These are phyloP conservation scores for Agonum fuliginosum DNA, from an alignment of 2,888 invertebrate genomes.

Conservation along the genomic window DNA sequence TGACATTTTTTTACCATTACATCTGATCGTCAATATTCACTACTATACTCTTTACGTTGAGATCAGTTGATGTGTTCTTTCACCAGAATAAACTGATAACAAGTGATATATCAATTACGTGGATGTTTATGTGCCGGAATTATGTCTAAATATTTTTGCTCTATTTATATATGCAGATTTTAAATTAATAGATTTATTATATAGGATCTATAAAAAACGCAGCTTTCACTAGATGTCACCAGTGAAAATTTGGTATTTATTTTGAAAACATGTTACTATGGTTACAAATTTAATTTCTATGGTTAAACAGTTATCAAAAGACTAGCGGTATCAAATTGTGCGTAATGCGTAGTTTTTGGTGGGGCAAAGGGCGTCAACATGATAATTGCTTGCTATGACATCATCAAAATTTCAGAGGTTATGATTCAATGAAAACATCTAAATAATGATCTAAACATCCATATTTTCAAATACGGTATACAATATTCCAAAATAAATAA, in stretches of 20 bases:
- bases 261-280: constrained; percentile 25
- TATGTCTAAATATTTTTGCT: not conserved
- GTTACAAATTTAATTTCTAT: constrained; percentile 10
- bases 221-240: constrained; percentile 3
- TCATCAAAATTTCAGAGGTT: constrained; percentile 10
- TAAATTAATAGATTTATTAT: not conserved
- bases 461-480: too few relatives aligned
- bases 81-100: constrained; percentile 15
- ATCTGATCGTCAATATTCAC: constrained; percentile 35
- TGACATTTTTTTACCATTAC: constrained; percentile 39
- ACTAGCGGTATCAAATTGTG: not conserved
- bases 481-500: too few relatives aligned
- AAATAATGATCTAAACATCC: too few relatives aligned
- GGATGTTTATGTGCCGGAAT: constrained; percentile 18
- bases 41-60: not conserved
- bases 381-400: not conserved
- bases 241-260: constrained; percentile 28
- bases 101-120: constrained; percentile 7
- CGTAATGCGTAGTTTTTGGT: constrained; percentile 3
- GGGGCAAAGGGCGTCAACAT: not conserved
- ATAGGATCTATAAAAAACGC: constrained; percentile 8
- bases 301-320: not conserved
- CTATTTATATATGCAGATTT: constrained; percentile 4
- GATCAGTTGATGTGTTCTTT: constrained; percentile 28
- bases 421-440: not conserved